phyloP scores from a whole-genome alignment of 2,888 invertebrate genomes.

The Ichneumoninae sp. region DNA sequence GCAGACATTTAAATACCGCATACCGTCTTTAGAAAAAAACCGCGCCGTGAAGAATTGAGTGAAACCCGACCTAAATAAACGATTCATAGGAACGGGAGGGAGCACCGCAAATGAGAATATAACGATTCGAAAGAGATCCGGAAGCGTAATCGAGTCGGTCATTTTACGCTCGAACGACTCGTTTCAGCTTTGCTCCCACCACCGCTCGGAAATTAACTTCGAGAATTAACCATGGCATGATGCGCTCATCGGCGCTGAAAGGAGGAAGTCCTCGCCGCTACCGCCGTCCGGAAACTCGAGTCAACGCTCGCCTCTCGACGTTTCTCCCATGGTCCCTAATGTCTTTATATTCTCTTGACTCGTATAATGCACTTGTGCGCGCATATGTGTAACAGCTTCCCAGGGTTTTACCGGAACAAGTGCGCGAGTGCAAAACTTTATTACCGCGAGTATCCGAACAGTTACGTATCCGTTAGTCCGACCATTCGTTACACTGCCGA shows the following conservation, averaged over 20 bases:
- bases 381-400: not conserved
- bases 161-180: slow-evolving; percentile 18
- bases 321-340: slow-evolving; percentile 13
- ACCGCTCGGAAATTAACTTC: not conserved
- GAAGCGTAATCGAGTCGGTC: not conserved
- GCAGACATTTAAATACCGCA: not conserved
- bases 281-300: not conserved
- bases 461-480: slow-evolving; percentile 20
- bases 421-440: slow-evolving; percentile 2
- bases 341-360: not conserved
- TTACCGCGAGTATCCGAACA: slow-evolving; percentile 3
- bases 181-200: not conserved
- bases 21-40: not conserved
- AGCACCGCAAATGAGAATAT: not conserved
- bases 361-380: not conserved
- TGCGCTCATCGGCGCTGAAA: not conserved
- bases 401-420: not conserved
- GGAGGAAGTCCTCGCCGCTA: slow-evolving; percentile 9
- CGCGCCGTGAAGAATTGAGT: not conserved
- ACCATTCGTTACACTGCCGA: not conserved
- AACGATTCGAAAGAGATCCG: not conserved
- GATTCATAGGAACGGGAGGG: not conserved
- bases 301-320: slow-evolving; percentile 10
- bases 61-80: not conserved
- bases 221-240: slow-evolving; percentile 1